Evolutionary conservation across 2,113 vertebrate species (phyloP).

Genomic region (Poeciliopsis prolifica): DNA sequence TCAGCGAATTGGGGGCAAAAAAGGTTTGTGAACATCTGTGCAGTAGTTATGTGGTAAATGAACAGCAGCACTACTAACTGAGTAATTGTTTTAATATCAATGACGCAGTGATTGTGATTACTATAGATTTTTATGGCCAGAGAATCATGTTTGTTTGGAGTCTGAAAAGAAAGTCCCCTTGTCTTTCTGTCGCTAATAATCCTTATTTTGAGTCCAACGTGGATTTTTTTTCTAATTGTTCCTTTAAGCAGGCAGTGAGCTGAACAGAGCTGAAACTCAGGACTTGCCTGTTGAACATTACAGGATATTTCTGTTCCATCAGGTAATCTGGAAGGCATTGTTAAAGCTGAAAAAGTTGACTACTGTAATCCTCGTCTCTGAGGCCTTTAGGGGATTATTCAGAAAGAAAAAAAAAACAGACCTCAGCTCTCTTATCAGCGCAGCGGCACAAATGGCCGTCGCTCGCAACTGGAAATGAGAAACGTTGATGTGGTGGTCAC

Average conservation of each 20-base stretch:
- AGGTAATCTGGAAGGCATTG: conserved; percentile 58
- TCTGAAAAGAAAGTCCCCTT: conserved; percentile 30
- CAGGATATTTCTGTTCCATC: conserved; percentile 47
- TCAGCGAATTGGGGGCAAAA: too few species aligned
- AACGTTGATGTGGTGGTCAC: conserved; percentile 48
- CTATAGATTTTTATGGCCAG: neutral
- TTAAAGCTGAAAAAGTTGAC: conserved; percentile 56
- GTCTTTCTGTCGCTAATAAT: conserved; percentile 30
- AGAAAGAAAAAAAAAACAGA: conserved; percentile 16
- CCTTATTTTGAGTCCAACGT: conserved; percentile 30
- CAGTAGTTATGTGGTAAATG: neutral
- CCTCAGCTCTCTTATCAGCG: conserved; percentile 34
- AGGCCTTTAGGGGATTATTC: conserved; percentile 50
- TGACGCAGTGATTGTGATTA: neutral
- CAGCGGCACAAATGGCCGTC: conserved; percentile 27
- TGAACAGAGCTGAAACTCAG: conserved; percentile 36
- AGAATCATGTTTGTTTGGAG: neutral
- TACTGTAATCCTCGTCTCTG: conserved; percentile 47
- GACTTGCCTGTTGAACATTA: conserved; percentile 29
- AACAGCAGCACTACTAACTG: too few species aligned
- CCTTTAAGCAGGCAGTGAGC: conserved; percentile 21
- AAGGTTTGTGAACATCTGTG: neutral
- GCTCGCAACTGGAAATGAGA: neutral
- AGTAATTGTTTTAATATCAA: neutral
- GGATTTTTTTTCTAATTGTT: conserved; percentile 53